Evolutionary conservation across 2,888 invertebrate genomes (phyloP).

Genomic region (Cryptus viduatorius): DNA sequence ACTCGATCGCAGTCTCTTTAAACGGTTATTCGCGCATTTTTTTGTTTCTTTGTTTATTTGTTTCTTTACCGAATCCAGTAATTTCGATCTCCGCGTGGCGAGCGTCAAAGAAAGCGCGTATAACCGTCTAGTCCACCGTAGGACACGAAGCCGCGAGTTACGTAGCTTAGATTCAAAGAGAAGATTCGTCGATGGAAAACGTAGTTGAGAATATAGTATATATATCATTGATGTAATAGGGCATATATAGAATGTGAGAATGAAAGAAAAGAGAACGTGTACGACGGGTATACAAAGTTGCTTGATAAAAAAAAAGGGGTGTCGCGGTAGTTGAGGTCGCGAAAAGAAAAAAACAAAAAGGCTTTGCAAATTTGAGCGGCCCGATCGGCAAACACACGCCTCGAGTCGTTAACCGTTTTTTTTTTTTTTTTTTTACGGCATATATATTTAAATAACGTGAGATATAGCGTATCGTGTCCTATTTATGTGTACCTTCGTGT

Average conservation of each 20-base stretch:
- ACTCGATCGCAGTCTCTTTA: conserved; percentile 57
- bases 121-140: conserved; percentile 69
- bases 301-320: conserved; percentile 17
- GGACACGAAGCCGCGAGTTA: conserved; percentile 14
- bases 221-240: conserved; percentile 60
- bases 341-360: conserved; percentile 3
- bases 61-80: conserved; percentile 6
- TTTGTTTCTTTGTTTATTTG: not conserved
- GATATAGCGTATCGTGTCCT: conserved; percentile 75
- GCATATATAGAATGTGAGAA: conserved; percentile 45
- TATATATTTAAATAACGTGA: conserved; percentile 66
- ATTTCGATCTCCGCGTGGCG: conserved; percentile 7
- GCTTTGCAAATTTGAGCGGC: not conserved
- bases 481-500: conserved; percentile 84
- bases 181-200: conserved; percentile 56
- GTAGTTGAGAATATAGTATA: conserved; percentile 50
- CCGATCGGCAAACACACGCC: conserved; percentile 35
- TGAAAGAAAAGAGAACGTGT: conserved; percentile 21
- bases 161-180: conserved; percentile 48
- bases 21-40: conserved; percentile 17
- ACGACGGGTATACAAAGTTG: conserved; percentile 27
- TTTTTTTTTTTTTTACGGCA: conserved; percentile 39
- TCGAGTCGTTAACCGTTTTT: conserved; percentile 41
- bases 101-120: conserved; percentile 31
- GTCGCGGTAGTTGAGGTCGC: conserved; percentile 53